A percentile compares a stretch with the other conserved stretches of the same genome.
Evolutionary conservation across 2,888 invertebrate species (phyloP).

Genomic region (Lumbricus terrestris): DNA sequence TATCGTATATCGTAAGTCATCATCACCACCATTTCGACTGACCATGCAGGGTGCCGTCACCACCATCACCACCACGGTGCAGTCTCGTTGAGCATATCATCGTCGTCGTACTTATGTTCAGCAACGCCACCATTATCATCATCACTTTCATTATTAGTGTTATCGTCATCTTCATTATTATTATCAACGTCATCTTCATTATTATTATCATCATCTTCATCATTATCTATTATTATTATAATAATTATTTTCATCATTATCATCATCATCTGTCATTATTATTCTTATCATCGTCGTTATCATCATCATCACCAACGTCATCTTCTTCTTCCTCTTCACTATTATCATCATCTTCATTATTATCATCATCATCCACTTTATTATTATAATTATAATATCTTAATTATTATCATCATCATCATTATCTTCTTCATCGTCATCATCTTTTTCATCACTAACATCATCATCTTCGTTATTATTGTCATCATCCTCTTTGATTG

Average conservation of each 20-base stretch:
- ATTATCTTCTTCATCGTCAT: neutral
- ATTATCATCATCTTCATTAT: neutral
- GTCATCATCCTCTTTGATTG: too few species aligned
- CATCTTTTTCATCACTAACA: neutral
- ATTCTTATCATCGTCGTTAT: neutral
- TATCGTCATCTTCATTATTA: neutral
- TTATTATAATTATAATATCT: constrained; percentile 22
- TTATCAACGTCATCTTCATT: constrained; percentile 22
- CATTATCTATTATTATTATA: constrained; percentile 22
- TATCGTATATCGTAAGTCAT: neutral
- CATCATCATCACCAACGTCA: neutral
- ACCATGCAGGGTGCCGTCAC: too few species aligned
- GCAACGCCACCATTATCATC: neutral
- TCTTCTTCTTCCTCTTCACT: neutral
- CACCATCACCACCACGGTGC: neutral
- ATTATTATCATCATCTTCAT: constrained; percentile 21
- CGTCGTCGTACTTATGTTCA: neutral
- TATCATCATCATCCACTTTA: constrained; percentile 18
- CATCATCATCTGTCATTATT: neutral
- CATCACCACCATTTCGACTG: neutral
- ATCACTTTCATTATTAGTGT: neutral
- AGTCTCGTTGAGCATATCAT: neutral
- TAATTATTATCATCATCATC: constrained; percentile 25
- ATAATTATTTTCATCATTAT: neutral
- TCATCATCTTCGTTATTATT: neutral